Base-by-base conservation (phyloP, 2,888 invertebrate genomes). In the Abrostola triplasia region DNA sequence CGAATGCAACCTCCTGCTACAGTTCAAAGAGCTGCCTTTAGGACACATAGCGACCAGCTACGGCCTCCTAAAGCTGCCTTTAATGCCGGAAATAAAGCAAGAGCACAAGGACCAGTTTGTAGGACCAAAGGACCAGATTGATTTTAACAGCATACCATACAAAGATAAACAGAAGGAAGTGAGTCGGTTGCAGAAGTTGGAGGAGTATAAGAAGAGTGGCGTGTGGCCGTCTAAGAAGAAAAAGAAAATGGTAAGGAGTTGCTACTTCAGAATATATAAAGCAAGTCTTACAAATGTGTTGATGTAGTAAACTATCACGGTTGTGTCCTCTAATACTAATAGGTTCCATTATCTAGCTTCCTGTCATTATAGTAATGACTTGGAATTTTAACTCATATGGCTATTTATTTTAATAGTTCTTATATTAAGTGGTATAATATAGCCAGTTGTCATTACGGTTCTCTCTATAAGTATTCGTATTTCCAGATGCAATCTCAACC, bases 61-160 rank as follows among this genome's bases (percentile, higher is more conserved):
- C 89, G 99, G 99, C 0, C 95, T 99, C 0, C 89, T 99, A 0
- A 97, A 97, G 81, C 94, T 99, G 82, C 99, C 99, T 0, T 96
- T 97, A 84, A 99, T 99, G 99, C 99, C 99, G 0, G 99, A 99
- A 92, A 90, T 99, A 4, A 98, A 97, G 85, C 96, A 96, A 44
- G 89, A 90, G 24, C 95, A 95, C 69, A 90, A 88, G 48, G 84
- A 86, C n/a, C 95, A 95, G 79, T 95, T 94, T 67, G 40, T 83
- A 0, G 95, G 95, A 24, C 96, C 88, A 0, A 84, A 84, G 40
- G 93, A 93, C 5, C 86, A 96, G 41, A 92, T 98, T 6, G 97
- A 99, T 88, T 89, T 96, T 12, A 97, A 97, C 85, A 93, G 93
- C 36, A 96, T 99, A 76, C 95, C 96, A 0, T 99, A 98, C 82